phyloP scores from a whole-genome alignment of 2,797 vertebrate genomes.

The Sebastes diaconus region DNA sequence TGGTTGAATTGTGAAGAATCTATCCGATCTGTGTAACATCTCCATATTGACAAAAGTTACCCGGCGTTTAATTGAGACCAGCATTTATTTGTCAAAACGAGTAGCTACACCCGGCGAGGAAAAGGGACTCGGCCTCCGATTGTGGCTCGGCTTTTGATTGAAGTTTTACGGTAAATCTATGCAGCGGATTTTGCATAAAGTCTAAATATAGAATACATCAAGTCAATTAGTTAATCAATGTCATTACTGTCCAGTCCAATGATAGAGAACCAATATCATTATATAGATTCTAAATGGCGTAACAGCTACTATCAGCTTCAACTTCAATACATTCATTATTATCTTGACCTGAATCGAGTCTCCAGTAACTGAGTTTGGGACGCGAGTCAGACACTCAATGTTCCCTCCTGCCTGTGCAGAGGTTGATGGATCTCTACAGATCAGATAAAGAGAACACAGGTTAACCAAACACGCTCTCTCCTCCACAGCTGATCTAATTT shows the following conservation, averaged over 20 bases:
- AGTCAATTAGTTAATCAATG: not conserved
- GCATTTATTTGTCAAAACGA: not conserved
- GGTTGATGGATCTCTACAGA: not conserved
- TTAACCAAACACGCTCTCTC: not conserved
- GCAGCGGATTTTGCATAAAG: not conserved
- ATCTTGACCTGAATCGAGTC: not conserved
- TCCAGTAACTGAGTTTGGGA: not conserved
- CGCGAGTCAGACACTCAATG: not conserved
- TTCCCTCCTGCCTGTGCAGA: not conserved
- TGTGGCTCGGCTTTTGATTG: not conserved
- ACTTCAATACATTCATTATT: not conserved
- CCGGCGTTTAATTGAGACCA: not conserved
- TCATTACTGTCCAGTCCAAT: not conserved
- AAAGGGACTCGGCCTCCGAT: not conserved
- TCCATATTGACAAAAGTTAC: not conserved
- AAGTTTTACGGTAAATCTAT: not conserved
- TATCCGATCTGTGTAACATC: too few relatives aligned
- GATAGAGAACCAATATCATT: not conserved
- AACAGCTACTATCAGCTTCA: not conserved
- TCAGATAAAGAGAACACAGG: not conserved
- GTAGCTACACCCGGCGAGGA: not conserved
- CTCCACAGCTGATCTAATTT: conserved; percentile 1
- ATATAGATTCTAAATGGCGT: not conserved
- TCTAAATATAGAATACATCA: not conserved
- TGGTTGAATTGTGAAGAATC: not conserved